Percentiles rank a stretch among this genome's conserved stretches.
These are phyloP conservation scores for Urocolius indicus DNA, from an alignment of 2,113 vertebrate genomes.

Conservation along the genomic window DNA sequence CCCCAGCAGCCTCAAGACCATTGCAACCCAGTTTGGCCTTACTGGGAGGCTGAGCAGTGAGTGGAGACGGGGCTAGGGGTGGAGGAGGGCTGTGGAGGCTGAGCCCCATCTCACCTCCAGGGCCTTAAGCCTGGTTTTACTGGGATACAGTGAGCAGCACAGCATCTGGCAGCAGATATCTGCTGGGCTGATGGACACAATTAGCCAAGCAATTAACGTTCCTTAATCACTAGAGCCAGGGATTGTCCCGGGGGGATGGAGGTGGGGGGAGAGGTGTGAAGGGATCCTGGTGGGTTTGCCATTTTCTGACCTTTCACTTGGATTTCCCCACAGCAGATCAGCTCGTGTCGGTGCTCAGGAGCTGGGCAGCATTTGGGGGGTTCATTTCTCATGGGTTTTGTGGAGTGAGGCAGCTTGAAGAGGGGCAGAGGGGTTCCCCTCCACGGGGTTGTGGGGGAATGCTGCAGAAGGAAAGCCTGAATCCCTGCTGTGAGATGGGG, in stretches of 20 bases:
- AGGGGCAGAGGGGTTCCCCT: background rate
- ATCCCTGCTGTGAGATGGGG: no score
- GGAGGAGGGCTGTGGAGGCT: accelerated
- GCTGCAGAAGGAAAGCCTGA: no score
- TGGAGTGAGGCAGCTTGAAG: no score
- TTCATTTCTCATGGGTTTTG: background rate
- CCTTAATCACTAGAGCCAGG: background rate
- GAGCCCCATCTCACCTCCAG: background rate
- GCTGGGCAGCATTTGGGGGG: background rate
- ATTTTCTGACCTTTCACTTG: background rate
- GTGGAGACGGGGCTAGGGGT: no score
- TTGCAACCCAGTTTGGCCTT: background rate
- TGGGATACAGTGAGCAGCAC: background rate
- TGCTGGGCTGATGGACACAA: background rate
- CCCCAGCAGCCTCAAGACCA: background rate
- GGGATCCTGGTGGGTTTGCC: accelerated
- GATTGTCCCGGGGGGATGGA: accelerated
- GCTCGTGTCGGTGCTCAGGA: background rate
- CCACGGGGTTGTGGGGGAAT: background rate
- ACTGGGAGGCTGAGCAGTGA: background rate
- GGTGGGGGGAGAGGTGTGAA: accelerated
- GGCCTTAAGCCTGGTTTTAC: background rate
- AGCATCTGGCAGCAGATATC: accelerated
- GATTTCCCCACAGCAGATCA: background rate
- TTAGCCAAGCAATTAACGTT: background rate